Evolutionary conservation across 1,140 invertebrate genomes (phyloP), one percentile per base, ranked within the genome.

Genomic region (Fopius arisanus): DNA sequence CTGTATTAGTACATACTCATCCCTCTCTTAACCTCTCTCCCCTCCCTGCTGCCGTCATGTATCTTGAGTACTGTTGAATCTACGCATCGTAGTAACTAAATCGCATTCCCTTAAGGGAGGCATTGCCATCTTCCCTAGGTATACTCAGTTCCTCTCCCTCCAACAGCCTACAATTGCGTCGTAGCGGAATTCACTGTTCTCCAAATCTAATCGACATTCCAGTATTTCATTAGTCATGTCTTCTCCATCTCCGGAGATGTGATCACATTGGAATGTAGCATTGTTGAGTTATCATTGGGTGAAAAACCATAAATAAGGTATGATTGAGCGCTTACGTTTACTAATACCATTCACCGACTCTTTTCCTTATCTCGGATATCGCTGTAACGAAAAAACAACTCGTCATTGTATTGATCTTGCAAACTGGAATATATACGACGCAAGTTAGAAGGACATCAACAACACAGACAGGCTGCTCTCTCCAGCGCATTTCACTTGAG

Each of bases 161-260:
- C 19, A n/a, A 59, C 19, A 26, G 54, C 26, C 5, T 14, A 23
- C 23, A 59, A 59, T 23, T 26, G 54, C 54, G 54, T 59, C 23
- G 14, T 21, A 26, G 21, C 7, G 54, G 54, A 6, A 59, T 59
- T 59, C 54, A 59, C 23, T 26, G 54, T 59, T 59, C 54, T 59
- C 54, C 19, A 59, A 59, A 59, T 59, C 54, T 59, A 59, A 59
- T 59, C 54, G 54, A 59, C 54, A 59, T 59, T 59, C 54, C 23
- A 23, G 54, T 59, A 59, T 59, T 59, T 59, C 54, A 59, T 59
- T 12, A 59, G 54, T 59, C 6, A 23, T 59, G 54, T 59, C 54
- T 26, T 26, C 54, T 59, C 23, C 54, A 28, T 28, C 54, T 9
- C 9, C 9, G 14, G 10, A 23, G 23, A 59, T 59, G 21, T 59